These are phyloP conservation scores for Telenomus remus DNA, from an alignment of 1,140 invertebrate genomes.

Conservation along the genomic window DNA sequence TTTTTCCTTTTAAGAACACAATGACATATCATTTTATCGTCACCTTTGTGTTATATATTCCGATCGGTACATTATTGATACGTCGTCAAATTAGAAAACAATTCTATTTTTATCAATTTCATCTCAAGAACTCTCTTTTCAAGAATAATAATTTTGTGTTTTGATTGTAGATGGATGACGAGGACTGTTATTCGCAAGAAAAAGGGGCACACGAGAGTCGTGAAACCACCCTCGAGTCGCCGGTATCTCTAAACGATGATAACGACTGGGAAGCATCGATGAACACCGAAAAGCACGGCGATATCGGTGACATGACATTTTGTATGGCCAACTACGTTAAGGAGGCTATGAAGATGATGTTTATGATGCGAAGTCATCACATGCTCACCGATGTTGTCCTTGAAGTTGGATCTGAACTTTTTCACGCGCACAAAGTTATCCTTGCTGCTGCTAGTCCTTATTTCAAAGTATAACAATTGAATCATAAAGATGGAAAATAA, in stretches of 20 bases:
- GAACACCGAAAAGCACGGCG: constrained; percentile 73
- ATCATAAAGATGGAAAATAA: background rate
- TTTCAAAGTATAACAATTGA: constrained; percentile 83
- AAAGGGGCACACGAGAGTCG: constrained; percentile 57
- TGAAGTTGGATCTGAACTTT: constrained; percentile 88
- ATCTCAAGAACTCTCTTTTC: too few relatives aligned
- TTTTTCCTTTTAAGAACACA: constrained; percentile 42
- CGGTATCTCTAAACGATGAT: constrained; percentile 54
- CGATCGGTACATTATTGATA: constrained; percentile 25
- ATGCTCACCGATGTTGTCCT: constrained; percentile 93
- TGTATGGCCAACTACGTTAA: constrained; percentile 89
- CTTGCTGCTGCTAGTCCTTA: constrained; percentile 95
- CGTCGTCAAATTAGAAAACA: too few relatives aligned
- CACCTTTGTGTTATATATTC: constrained; percentile 26
- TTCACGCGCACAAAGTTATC: constrained; percentile 93
- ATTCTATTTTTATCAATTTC: too few relatives aligned
- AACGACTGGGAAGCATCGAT: constrained; percentile 62
- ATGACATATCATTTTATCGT: constrained; percentile 54
- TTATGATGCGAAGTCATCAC: constrained; percentile 89
- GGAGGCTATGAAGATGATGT: constrained; percentile 92
- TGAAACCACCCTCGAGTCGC: constrained; percentile 46
- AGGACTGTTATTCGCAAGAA: constrained; percentile 63
- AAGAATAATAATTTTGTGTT: background rate
- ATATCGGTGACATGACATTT: constrained; percentile 89
- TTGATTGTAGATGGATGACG: constrained; percentile 72